A percentile compares a stretch with the other conserved stretches of the same genome.
Evolutionary conservation across 1,140 invertebrate species (phyloP).

Genomic region (Diploscapter pachys): DNA sequence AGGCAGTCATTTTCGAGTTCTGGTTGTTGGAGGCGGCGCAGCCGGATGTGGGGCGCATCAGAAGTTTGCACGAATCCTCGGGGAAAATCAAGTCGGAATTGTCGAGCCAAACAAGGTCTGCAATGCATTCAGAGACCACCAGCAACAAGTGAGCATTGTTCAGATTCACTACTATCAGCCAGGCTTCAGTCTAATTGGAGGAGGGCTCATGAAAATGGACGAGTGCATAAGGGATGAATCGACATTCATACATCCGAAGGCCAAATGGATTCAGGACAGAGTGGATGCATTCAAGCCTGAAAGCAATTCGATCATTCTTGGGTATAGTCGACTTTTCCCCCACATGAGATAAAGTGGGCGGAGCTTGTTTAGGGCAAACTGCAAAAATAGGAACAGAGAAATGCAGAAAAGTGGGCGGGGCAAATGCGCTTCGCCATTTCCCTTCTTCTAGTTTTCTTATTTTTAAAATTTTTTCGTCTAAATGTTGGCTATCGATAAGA

Average conservation of each 20-base stretch:
- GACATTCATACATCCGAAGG: constrained; percentile 70
- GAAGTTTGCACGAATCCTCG: constrained; percentile 73
- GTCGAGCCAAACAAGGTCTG: constrained; percentile 76
- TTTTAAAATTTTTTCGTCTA: too few species aligned
- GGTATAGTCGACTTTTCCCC: constrained; percentile 12
- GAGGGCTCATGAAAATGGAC: constrained; percentile 74
- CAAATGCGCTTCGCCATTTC: too few species aligned
- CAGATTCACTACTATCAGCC: constrained; percentile 93
- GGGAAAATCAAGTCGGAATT: constrained; percentile 72
- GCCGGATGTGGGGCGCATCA: constrained; percentile 85
- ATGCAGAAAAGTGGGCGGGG: too few species aligned
- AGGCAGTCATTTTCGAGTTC: constrained; percentile 66
- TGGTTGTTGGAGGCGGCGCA: constrained; percentile 85
- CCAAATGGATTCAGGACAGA: constrained; percentile 75
- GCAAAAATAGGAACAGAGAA: too few species aligned
- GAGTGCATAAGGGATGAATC: constrained; percentile 68
- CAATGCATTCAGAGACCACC: too few species aligned
- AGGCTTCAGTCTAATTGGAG: constrained; percentile 86
- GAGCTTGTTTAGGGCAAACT: too few species aligned
- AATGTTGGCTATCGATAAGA: too few species aligned
- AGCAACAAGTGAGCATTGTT: constrained; percentile 22
- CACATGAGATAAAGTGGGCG: too few species aligned
- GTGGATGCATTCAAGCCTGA: constrained; percentile 73
- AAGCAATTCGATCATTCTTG: constrained; percentile 70
- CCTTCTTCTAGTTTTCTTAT: too few species aligned